Evolutionary conservation across 2,888 invertebrate genomes (phyloP).

Genomic region (Ophonus ardosiacus): DNA sequence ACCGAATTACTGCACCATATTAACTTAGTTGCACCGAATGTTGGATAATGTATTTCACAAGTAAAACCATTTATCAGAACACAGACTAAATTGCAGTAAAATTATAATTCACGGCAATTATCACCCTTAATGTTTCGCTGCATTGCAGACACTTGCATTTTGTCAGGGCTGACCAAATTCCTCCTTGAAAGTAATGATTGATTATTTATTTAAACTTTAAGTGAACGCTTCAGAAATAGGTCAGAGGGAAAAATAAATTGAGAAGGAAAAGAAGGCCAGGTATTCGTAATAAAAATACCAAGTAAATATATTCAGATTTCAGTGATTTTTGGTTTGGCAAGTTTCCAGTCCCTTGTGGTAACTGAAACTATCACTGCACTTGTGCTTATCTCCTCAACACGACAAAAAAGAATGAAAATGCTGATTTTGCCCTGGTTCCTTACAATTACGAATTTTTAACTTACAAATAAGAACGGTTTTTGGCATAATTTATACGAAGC

Average conservation of each 20-base stretch:
- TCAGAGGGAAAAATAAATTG: constrained; percentile 1
- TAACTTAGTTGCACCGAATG: too few relatives aligned
- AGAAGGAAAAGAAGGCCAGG: neutral
- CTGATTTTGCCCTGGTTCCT: neutral
- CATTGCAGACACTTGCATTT: neutral
- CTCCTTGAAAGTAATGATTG: neutral
- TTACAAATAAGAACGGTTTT: neutral
- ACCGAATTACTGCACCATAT: too few relatives aligned
- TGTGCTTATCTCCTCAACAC: neutral
- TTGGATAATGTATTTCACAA: neutral
- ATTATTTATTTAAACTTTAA: neutral
- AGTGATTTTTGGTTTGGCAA: constrained; percentile 30
- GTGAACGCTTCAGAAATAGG: neutral
- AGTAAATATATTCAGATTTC: constrained; percentile 8
- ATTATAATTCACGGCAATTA: neutral
- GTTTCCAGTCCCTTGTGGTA: neutral
- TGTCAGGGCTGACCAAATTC: neutral
- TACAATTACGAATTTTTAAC: neutral
- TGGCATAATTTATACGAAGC: neutral
- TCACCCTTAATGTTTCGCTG: neutral
- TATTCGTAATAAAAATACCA: constrained; percentile 11
- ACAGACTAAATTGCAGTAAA: neutral
- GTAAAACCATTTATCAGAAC: neutral
- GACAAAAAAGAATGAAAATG: neutral
- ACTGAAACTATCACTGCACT: constrained; percentile 19